These are phyloP conservation scores for Callipepla californica DNA, from an alignment of 2,113 vertebrate species.

Conservation along the genomic window DNA sequence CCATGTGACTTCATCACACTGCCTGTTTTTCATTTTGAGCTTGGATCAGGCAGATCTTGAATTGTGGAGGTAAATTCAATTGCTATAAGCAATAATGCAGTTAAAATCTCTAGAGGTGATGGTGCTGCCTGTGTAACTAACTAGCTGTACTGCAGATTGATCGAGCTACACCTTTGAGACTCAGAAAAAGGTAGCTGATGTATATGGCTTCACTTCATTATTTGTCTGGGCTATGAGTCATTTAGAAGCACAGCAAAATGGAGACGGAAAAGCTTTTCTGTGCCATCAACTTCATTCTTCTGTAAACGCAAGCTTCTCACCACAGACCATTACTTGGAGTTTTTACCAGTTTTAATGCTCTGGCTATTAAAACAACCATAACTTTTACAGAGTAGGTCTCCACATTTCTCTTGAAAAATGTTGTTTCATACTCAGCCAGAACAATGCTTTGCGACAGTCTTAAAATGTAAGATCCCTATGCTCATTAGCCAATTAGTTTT, in stretches of 20 bases:
- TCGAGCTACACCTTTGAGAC: not conserved
- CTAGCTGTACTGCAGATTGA: not conserved
- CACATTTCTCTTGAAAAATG: not conserved
- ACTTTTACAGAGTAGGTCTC: not conserved
- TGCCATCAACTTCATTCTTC: not conserved
- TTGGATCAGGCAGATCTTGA: not conserved
- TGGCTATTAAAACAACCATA: not conserved
- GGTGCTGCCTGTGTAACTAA: not conserved
- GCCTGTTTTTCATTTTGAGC: not conserved
- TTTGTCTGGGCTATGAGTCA: not conserved
- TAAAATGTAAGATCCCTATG: not conserved
- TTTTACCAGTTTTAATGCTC: not conserved
- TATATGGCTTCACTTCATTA: not conserved
- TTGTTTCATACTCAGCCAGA: not conserved
- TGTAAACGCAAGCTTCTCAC: not conserved
- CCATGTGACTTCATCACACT: not conserved
- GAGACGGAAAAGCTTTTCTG: not conserved
- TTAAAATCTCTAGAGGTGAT: not conserved
- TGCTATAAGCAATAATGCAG: not conserved
- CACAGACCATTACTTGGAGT: not conserved
- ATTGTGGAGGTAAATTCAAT: not conserved
- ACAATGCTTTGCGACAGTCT: not conserved
- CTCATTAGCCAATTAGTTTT: not conserved
- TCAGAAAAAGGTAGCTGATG: not conserved
- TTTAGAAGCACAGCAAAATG: not conserved